A percentile compares a stretch with the other conserved stretches of the same genome.
phyloP scores from a whole-genome alignment of 2,113 vertebrate species.

The Elaphurus davidianus region DNA sequence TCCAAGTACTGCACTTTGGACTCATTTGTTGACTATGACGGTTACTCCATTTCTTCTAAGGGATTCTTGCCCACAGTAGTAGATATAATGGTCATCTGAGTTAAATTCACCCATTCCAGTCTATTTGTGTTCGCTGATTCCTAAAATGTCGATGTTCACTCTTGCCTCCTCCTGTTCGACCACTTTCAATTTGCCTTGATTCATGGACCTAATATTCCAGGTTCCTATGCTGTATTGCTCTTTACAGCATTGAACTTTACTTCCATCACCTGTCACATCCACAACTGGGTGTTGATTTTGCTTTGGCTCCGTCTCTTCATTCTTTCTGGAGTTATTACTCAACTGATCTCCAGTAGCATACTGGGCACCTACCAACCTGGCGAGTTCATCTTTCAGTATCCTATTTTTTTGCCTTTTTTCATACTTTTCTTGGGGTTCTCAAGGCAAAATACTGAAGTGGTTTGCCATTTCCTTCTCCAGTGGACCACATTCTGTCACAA shows the following conservation, averaged over 20 bases:
- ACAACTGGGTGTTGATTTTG: not conserved
- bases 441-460: not conserved
- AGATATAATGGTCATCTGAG: not conserved
- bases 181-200: not conserved
- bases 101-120: not conserved
- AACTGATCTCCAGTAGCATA: not conserved
- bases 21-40: not conserved
- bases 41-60: not conserved
- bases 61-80: not conserved
- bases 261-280: not conserved
- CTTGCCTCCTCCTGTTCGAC: not conserved
- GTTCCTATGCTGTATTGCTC: not conserved
- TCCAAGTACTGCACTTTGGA: not conserved
- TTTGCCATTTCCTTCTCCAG: not conserved
- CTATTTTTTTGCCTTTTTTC: not conserved
- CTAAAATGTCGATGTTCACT: not conserved
- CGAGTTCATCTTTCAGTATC: not conserved
- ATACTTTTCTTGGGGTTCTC: not conserved
- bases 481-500: not conserved
- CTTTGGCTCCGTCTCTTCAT: not conserved
- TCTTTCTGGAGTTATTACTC: not conserved
- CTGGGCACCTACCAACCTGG: not conserved
- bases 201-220: not conserved
- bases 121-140: not conserved
- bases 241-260: not conserved